A percentile compares a stretch with the other conserved stretches of the same genome.
Conservation (phyloP, 1,140 invertebrate species). For the Drosophila repletoides region DNA sequence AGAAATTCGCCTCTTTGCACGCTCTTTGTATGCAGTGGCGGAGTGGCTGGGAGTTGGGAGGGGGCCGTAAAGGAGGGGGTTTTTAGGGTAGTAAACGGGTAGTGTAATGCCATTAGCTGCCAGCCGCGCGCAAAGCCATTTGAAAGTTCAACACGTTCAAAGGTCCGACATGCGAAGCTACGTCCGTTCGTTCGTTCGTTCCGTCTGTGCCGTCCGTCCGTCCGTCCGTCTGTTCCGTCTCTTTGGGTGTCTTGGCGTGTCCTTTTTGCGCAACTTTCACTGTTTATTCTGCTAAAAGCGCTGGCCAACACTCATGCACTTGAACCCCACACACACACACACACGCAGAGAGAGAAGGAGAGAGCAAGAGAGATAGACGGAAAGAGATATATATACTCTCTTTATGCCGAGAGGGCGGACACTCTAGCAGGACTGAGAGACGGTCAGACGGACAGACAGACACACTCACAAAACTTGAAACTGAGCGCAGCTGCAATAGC, state of each 20-base stretch:
- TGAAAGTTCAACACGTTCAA: conserved; percentile 80
- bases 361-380: not conserved
- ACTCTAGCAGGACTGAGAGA: not conserved
- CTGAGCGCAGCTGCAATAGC: conserved; percentile 71
- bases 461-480: conserved; percentile 47
- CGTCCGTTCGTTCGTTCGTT: conserved; percentile 27
- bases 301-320: conserved; percentile 78
- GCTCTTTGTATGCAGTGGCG: conserved; percentile 65
- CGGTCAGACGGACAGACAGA: conserved; percentile 1
- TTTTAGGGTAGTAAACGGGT: conserved; percentile 29
- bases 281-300: conserved; percentile 80
- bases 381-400: no score
- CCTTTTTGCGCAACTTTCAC: conserved; percentile 79
- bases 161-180: conserved; percentile 70
- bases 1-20: conserved; percentile 64
- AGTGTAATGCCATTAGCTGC: conserved; percentile 80
- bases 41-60: not conserved
- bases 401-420: not conserved
- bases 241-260: conserved; percentile 67
- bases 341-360: not conserved
- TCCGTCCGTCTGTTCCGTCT: conserved; percentile 13
- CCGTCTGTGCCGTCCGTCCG: not conserved
- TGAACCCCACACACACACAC: conserved; percentile 27
- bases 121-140: conserved; percentile 78
- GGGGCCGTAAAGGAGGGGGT: no score